Evolutionary conservation across 2,797 vertebrate species (phyloP).

Genomic region (Rhinatrema bivittatum): DNA sequence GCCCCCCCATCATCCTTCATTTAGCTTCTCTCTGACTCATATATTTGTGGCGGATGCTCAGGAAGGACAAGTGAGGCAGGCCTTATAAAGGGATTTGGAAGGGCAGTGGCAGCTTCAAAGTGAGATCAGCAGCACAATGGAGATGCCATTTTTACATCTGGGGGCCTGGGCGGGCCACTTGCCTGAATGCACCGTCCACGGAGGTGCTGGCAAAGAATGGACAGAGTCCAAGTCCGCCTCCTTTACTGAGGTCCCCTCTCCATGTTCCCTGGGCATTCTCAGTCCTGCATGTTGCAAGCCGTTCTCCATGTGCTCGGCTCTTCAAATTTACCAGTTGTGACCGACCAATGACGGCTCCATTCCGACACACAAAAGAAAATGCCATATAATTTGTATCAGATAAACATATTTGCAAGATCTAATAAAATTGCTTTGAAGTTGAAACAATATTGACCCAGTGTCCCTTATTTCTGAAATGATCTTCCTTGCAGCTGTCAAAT

Average conservation of each 20-base stretch:
- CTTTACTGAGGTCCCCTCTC: constrained; percentile 49
- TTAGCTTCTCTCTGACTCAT: constrained; percentile 41
- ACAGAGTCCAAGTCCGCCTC: constrained; percentile 59
- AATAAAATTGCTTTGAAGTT: too few species aligned
- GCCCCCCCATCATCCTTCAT: constrained; percentile 26
- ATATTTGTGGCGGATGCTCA: constrained; percentile 36
- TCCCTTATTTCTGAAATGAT: too few species aligned
- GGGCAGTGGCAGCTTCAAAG: constrained; percentile 71
- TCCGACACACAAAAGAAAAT: constrained; percentile 43
- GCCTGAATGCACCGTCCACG: constrained; percentile 44
- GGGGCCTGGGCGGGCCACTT: constrained; percentile 49
- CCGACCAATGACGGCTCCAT: constrained; percentile 79
- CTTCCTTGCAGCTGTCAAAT: background rate
- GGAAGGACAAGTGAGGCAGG: constrained; percentile 53
- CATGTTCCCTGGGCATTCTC: constrained; percentile 61
- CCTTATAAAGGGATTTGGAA: constrained; percentile 75
- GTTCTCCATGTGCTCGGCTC: constrained; percentile 73
- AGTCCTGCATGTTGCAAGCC: constrained; percentile 55
- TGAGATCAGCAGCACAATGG: constrained; percentile 58
- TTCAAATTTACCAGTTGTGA: constrained; percentile 60
- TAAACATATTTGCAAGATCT: too few species aligned
- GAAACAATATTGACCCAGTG: too few species aligned
- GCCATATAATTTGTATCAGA: constrained; percentile 23
- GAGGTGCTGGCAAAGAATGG: constrained; percentile 53
- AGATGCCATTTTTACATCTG: constrained; percentile 81